Evolutionary conservation across 2,797 vertebrate genomes (phyloP), one percentile per base, ranked within the genome.

Genomic region (Centropyge bicolor): DNA sequence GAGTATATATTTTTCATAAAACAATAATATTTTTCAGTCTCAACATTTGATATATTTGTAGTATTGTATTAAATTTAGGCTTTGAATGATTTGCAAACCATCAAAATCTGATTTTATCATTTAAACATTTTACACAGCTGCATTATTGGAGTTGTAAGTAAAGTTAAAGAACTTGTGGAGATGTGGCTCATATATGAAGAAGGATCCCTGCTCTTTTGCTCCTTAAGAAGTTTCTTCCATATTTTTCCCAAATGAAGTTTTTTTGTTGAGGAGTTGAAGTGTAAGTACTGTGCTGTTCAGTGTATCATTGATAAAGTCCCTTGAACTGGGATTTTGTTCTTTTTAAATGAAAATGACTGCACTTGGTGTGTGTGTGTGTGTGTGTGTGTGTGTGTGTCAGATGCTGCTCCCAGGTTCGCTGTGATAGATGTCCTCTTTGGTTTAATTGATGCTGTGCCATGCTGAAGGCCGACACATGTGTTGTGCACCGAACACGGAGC

Each of bases 391-490:
- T 14, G 20, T 27, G 65, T 51, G 54, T 83, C 19, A 55, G 75
- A 62, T 41, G 54, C 38, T 76, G 67, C 70, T 56, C 81, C 43
- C 56, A 83, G 81, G 80, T 87, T 67, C 81, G 71, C 80, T 48
- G 48, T 90, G 85, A 90, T 90, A 74, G 82, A 88, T 90, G 78
- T 85, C 84, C 70, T 75, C 70, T 84, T 87, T 84, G 61, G 51
- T 82, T 79, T 90, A 91, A 90, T 89, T 89, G 87, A 88, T 82
- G 83, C 67, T 5, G 63, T 70, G 68, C 73, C 63, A 63, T 46
- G 13, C 86, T 22, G 68, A 74, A 70, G 80, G 82, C 77, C 51
- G 43, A 76, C 82, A 78, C 82, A 81, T 78, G 84, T 85, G 83
- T 79, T 74, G 45, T 83, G 55, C 75, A 41, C 46, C 27, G n/a